phyloP scores from a whole-genome alignment of 2,113 vertebrate species.

The Dipodomys ordii region DNA sequence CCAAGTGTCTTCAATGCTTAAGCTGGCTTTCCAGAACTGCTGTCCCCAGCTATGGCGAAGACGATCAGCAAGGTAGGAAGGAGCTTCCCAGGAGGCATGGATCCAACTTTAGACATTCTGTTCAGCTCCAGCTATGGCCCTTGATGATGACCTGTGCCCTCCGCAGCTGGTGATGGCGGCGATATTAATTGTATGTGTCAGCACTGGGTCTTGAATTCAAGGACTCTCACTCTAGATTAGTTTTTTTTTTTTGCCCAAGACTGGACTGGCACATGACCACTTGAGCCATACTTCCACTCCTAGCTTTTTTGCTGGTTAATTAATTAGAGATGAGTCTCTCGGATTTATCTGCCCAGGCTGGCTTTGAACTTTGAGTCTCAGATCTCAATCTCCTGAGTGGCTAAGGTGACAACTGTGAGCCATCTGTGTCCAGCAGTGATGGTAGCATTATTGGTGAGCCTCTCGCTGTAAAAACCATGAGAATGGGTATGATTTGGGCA shows the following conservation, averaged over 20 bases:
- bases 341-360: too few relatives aligned
- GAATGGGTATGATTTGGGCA: background rate
- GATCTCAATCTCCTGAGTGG: too few relatives aligned
- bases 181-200: too few relatives aligned
- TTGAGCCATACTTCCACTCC: too few relatives aligned
- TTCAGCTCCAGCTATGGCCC: background rate
- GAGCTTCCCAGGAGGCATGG: background rate
- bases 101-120: background rate
- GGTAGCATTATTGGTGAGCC: background rate
- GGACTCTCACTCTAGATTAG: too few relatives aligned
- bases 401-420: too few relatives aligned
- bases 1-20: conserved; percentile 81
- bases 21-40: conserved; percentile 67
- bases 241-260: too few relatives aligned
- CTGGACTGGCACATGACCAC: too few relatives aligned
- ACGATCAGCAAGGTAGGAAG: conserved; percentile 54
- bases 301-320: too few relatives aligned
- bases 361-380: too few relatives aligned
- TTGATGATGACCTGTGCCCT: background rate
- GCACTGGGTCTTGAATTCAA: too few relatives aligned
- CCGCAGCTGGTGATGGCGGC: background rate
- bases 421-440: background rate
- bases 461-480: background rate
- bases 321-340: too few relatives aligned
- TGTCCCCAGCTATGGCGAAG: conserved; percentile 59